These are phyloP conservation scores for Monodelphis domestica DNA, from an alignment of 2,797 vertebrate species.

Conservation along the genomic window DNA sequence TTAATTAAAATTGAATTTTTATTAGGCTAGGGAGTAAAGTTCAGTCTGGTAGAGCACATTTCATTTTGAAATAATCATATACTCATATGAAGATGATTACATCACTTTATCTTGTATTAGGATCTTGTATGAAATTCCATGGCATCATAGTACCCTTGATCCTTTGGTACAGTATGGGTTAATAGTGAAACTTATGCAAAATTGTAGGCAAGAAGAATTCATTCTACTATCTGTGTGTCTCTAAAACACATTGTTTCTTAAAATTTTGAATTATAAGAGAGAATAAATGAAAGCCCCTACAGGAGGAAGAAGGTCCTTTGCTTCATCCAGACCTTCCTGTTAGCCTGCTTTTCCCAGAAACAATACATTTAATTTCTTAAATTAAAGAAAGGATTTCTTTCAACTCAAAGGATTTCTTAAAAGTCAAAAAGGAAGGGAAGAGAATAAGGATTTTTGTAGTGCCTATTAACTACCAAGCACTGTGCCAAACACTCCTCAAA, in stretches of 20 bases:
- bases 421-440: not conserved
- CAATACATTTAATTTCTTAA: not conserved
- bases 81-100: not conserved
- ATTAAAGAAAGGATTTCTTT: not conserved
- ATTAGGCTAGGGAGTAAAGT: not conserved
- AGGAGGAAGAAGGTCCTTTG: not conserved
- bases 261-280: not conserved
- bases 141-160: not conserved
- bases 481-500: not conserved
- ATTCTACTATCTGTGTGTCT: not conserved
- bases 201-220: not conserved
- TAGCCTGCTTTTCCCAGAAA: not conserved
- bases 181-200: not conserved
- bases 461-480: not conserved
- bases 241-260: not conserved
- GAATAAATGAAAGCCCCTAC: not conserved
- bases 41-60: not conserved
- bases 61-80: not conserved
- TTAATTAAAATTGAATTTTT: not conserved
- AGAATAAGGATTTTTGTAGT: not conserved
- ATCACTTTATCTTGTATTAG: not conserved
- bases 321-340: not conserved
- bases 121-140: not conserved
- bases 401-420: not conserved
- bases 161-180: not conserved